Base-by-base conservation (phyloP, 2,797 vertebrate species). In the Pseudochaenichthys georgianus region DNA sequence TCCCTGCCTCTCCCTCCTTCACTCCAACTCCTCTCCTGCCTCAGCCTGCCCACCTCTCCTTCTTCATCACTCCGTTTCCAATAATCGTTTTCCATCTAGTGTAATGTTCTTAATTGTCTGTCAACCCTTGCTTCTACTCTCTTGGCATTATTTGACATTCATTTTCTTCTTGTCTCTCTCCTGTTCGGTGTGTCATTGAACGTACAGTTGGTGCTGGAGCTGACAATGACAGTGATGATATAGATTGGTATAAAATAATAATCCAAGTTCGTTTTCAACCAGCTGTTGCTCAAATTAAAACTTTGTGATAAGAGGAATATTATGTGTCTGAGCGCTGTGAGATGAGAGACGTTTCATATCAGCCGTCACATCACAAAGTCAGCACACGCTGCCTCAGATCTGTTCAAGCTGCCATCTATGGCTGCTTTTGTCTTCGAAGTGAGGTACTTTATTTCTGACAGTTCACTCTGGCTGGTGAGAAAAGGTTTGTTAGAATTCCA, bases 311-410 rank as follows among this genome's bases (percentile, higher is more conserved):
- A 83, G 58, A 75, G 66, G 58, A 76, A 69, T 45, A 9, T 53
- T 57, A 68, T 28, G 73, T 69, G 68, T 47, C 31, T 17, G 64
- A 66, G 55, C 55, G 71, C 54, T 72, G 46, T 62, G 42, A 73
- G 75, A 87, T 83, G 69, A 78, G 64, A 86, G 78, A 75, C 62
- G 46, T 81, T 69, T 80, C 70, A 28, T 67, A 82, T 79, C 75
- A 71, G 65, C 72, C 38, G 71, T 83, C 77, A 87, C 77, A 83
- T 88, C 73, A 87, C 70, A 53, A 76, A 74, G 62, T 73, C 64
- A 63, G 60, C 66, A 71, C 67, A 84, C 81, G 34, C 65, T 59
- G 75, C 81, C 21, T n/a, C 77, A 67, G 81, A 87, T 79, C 73
- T 79, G 28, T 50, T 83, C 72, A 57, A 43, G 51, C 70, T 78